phyloP scores from a whole-genome alignment of 1,140 invertebrate genomes.

The Pygmarrhopalites habei region DNA sequence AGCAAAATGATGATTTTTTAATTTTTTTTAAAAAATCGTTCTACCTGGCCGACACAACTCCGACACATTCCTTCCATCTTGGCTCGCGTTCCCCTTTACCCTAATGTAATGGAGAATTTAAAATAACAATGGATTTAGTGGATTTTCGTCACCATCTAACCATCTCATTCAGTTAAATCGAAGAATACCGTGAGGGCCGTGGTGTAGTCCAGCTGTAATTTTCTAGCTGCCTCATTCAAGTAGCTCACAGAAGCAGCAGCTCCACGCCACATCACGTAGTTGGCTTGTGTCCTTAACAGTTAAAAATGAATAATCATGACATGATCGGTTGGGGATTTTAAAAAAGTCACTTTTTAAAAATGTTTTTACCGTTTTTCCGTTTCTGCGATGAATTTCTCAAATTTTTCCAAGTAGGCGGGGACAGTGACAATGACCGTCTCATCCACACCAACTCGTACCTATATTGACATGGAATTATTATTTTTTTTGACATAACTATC shows the following conservation, averaged over 20 bases:
- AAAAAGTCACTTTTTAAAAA: no score
- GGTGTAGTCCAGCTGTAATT: conserved; percentile 63
- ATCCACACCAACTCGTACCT: conserved; percentile 53
- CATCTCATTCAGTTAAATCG: no score
- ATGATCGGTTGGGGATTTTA: no score
- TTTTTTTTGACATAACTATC: no score
- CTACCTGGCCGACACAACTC: conserved; percentile 60
- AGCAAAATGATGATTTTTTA: no score
- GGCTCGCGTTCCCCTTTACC: conserved; percentile 66
- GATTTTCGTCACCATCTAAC: conserved; percentile 39
- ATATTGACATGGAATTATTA: no score
- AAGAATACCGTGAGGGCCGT: conserved; percentile 64
- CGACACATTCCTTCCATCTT: conserved; percentile 79
- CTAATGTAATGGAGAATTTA: no score
- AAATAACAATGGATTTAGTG: background rate
- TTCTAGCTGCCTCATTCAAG: conserved; percentile 62
- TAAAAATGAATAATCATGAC: conserved; percentile 21
- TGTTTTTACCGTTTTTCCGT: conserved; percentile 52
- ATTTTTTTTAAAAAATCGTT: no score
- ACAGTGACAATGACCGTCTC: conserved; percentile 75
- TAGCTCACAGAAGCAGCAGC: conserved; percentile 65
- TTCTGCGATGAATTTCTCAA: conserved; percentile 53
- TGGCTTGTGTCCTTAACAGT: conserved; percentile 55
- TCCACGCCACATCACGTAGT: conserved; percentile 76
- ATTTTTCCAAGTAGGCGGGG: conserved; percentile 62